Evolutionary conservation across 2,888 invertebrate species (phyloP).

Genomic region (Chirona hameri): DNA sequence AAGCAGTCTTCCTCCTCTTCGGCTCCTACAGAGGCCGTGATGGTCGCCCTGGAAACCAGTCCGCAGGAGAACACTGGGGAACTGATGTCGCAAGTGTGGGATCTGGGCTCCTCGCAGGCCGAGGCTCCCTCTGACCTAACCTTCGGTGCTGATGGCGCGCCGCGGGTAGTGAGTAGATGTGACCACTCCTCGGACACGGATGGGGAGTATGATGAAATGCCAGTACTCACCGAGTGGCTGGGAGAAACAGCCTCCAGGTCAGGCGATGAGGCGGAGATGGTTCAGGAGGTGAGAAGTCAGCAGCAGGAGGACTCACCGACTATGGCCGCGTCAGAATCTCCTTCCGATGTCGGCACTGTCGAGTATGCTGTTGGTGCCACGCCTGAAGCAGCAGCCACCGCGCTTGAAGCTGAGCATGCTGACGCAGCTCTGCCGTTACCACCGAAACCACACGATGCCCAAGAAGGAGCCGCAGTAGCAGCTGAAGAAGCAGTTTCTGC

Average conservation of each 20-base stretch:
- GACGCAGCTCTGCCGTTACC: no score
- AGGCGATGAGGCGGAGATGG: background rate
- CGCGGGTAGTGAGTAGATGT: background rate
- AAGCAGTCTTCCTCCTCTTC: constrained; percentile 1
- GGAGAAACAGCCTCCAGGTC: background rate
- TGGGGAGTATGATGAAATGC: constrained; percentile 3
- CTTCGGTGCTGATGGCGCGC: background rate
- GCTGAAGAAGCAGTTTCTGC: no score
- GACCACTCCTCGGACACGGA: background rate
- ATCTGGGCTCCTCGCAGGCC: background rate
- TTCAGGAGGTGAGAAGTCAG: background rate
- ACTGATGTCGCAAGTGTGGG: background rate
- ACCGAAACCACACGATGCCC: background rate
- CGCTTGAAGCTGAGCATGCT: no score
- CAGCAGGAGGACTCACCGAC: background rate
- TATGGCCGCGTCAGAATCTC: background rate
- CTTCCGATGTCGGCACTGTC: background rate
- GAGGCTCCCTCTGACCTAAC: background rate
- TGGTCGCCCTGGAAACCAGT: background rate
- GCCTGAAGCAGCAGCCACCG: no score
- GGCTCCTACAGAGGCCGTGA: background rate
- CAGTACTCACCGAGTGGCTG: background rate
- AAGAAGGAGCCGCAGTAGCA: no score
- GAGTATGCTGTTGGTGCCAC: no score
- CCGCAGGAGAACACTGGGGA: constrained; percentile 13